Conservation (phyloP, 2,797 vertebrate genomes). For the Parotocinclus haroldoi region DNA sequence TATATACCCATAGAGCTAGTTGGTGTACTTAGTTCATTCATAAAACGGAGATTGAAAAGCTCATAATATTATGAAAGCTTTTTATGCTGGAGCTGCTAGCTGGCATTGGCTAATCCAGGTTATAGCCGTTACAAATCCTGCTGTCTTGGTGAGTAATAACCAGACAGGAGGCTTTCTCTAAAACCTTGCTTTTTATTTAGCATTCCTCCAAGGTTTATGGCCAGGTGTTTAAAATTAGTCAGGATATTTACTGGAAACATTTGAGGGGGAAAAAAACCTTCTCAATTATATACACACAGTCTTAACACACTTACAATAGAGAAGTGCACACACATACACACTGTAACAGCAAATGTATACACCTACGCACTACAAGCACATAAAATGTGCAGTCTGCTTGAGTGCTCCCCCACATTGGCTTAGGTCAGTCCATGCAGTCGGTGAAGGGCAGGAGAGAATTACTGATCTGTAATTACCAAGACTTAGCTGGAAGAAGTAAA, state of each 20-base stretch:
- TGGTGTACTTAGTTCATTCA: too few species aligned
- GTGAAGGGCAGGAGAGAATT: constrained; percentile 49
- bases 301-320: constrained; percentile 34
- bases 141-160: constrained; percentile 72
- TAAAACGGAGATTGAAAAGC: neutral
- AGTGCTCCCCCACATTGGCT: constrained; percentile 53
- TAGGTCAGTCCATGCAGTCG: constrained; percentile 58
- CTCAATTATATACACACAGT: constrained; percentile 65
- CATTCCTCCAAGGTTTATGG: constrained; percentile 78
- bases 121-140: constrained; percentile 76
- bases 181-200: constrained; percentile 75
- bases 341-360: constrained; percentile 38
- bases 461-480: constrained; percentile 70
- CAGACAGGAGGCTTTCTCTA: constrained; percentile 74
- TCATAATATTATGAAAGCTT: constrained; percentile 4
- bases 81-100: constrained; percentile 61
- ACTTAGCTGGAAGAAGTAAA: constrained; percentile 68
- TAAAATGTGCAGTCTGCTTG: constrained; percentile 44
- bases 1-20: too few species aligned
- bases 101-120: constrained; percentile 71
- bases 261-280: constrained; percentile 66
- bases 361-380: constrained; percentile 22
- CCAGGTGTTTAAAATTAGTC: constrained; percentile 82
- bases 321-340: constrained; percentile 21
- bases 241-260: constrained; percentile 79